A percentile compares a stretch with the other conserved stretches of the same genome.
Conservation (phyloP, 2,888 invertebrate species). For the Sinodicranocentrus sp. region DNA sequence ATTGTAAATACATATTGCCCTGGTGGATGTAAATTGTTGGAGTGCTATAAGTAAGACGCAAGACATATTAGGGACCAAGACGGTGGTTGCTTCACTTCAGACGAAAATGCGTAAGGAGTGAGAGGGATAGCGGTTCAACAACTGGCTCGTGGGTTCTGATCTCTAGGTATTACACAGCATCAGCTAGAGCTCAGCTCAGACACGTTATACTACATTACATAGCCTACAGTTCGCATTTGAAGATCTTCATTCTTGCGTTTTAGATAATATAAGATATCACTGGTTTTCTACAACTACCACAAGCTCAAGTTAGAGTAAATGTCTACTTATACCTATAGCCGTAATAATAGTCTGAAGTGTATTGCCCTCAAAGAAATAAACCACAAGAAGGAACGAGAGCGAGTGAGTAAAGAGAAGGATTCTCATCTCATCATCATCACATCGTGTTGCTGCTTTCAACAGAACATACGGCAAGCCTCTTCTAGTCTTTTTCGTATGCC, state of each 20-base stretch:
- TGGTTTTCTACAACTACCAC: too few relatives aligned
- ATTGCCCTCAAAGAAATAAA: constrained; percentile 54
- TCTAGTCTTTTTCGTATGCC: too few relatives aligned
- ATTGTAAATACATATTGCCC: neutral
- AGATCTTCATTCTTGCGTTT: constrained; percentile 15
- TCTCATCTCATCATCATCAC: neutral
- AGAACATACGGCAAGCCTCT: neutral
- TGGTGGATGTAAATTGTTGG: constrained; percentile 2
- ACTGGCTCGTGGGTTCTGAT: constrained; percentile 27
- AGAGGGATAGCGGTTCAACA: constrained; percentile 49
- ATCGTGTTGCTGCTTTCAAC: neutral
- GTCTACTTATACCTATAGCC: constrained; percentile 8
- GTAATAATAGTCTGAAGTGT: constrained; percentile 51
- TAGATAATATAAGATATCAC: too few relatives aligned
- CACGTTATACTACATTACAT: neutral
- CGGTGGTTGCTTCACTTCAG: constrained; percentile 19
- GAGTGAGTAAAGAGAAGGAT: constrained; percentile 8
- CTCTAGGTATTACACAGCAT: constrained; percentile 11
- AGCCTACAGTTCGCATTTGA: constrained; percentile 5
- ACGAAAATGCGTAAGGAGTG: constrained; percentile 50
- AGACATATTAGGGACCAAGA: neutral
- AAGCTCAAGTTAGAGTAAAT: neutral
- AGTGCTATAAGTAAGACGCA: neutral
- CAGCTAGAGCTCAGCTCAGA: neutral
- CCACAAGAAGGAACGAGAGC: constrained; percentile 10